These are phyloP conservation scores for Bradypodion ventrale DNA, from an alignment of 2,797 vertebrate genomes.

Conservation along the genomic window DNA sequence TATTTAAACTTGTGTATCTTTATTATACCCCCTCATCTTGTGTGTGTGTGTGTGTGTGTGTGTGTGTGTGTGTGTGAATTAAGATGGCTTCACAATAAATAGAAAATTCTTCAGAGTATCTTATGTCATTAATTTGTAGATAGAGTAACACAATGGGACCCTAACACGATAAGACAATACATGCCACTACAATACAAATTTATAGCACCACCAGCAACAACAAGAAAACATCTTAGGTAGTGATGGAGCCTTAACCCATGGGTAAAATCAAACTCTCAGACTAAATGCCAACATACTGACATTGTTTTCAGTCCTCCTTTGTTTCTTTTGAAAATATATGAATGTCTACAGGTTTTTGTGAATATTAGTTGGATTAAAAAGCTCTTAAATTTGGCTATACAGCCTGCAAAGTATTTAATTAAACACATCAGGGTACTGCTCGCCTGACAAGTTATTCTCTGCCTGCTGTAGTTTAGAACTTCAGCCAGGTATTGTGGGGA, in stretches of 20 bases:
- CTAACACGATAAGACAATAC: background rate
- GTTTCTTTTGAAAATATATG: slow-evolving; percentile 3
- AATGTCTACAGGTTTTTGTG: slow-evolving; percentile 11
- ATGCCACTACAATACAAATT: slow-evolving; percentile 6
- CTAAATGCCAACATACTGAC: slow-evolving; percentile 11
- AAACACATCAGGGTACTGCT: slow-evolving; percentile 5
- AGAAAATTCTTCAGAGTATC: slow-evolving; percentile 8
- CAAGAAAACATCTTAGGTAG: background rate
- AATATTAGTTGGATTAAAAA: background rate
- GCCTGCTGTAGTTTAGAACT: background rate
- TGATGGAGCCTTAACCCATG: slow-evolving; percentile 1
- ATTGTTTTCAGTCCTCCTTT: slow-evolving; percentile 11
- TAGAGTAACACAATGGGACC: slow-evolving; percentile 7
- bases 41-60: background rate
- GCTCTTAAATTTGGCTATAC: background rate
- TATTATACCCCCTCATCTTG: background rate
- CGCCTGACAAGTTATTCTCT: slow-evolving; percentile 25
- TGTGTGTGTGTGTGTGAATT: background rate
- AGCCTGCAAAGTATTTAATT: background rate
- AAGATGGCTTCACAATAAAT: slow-evolving; percentile 23
- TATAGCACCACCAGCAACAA: background rate
- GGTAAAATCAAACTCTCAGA: slow-evolving; percentile 15
- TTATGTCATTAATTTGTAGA: slow-evolving; percentile 18
- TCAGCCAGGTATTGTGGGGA: background rate
- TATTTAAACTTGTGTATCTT: slow-evolving; percentile 25